Evolutionary conservation across 2,797 vertebrate genomes (phyloP), one percentile per base, ranked within the genome.

Genomic region (Mallotus villosus): DNA sequence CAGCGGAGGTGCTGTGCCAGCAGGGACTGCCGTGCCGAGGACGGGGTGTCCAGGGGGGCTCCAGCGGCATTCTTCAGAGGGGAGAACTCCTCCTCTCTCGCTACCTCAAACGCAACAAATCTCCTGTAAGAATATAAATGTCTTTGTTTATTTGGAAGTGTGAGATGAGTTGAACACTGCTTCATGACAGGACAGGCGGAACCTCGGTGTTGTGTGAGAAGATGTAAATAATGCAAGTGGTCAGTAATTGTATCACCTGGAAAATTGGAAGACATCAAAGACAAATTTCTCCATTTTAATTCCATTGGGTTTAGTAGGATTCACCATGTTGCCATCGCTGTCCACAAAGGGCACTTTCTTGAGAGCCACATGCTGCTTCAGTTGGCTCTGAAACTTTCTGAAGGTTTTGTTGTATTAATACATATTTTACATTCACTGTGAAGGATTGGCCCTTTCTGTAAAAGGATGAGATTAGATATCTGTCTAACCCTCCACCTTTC

Each of bases 221-320:
- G 51, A 53, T 53, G 57, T 21, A 7, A 59, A 22, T 21, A 41
- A 24, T 59, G 9, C 57, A 59, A 21, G n/a, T 59, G n/a, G 21
- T 53, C 16, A 19, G 51, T 53, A 17, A n/a, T 53, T 17, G 69
- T 65, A 89, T 90, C 75, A 99, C 97, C 94, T 95, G 63, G 97
- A 94, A 79, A 99, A 99, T 65, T 91, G 94, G 85, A 99, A 96
- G 78, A 97, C 95, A 5, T 99, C 97, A 86, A 99, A 99, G 72
- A 99, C 97, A 86, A 98, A 99, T 86, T 98, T 99, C 93, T 99
- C 97, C 97, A 99, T 95, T 93, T 99, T 99, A 73, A 99, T 97
- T 68, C 94, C 97, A 0, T 98, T 99, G 0, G 97, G 92, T 80
- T 91, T 89, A 64, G 82, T 88, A 0, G 97, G 97, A 78, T 93